Base-by-base conservation (phyloP, 2,888 invertebrate genomes). In the Diarsia dahlii region DNA sequence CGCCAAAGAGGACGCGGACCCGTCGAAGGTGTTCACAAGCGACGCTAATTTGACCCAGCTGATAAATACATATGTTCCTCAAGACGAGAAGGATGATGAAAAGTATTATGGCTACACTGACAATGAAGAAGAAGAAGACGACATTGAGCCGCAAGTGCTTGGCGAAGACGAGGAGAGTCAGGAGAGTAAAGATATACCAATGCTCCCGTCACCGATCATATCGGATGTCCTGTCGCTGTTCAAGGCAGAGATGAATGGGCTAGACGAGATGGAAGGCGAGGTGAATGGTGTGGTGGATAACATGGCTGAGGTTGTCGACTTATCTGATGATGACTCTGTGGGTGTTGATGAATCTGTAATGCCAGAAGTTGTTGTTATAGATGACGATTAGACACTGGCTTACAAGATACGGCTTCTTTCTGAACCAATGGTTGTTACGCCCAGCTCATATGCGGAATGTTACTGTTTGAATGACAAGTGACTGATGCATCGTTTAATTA, bases 181-280 rank as follows among this genome's bases (percentile, higher is more conserved):
- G 58, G 83, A 86, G 15, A 56, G 76, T 68, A 81, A 81, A 70
- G 76, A 78, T 54, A 74, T 84, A 34, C 84, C 84, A 12, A 80
- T 80, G 81, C 73, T 84, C 0, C 94, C 94, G 65, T 93, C 95
- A 3, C 95, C 96, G 0, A 94, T 96, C 5, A 96, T 96, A 88
- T 96, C 96, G 0, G 95, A 95, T 71, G 96, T 96, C 5, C 88
- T 96, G 15, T 96, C 96, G 1, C 90, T 96, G 0, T 95, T 92
- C 78, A 91, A 94, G 76, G 90, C 91, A 15, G 91, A 92, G 46
- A 90, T 81, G 12, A 76, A 82, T n/a, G 76, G 70, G 8, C 15
- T 74, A 10, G 77, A 70, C 39, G 74, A 68, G 9, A 68, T 74
- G n/a, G 78, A 79, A 13, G 94, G 94, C 72, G 92, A 92, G 0